A percentile compares a stretch with the other conserved stretches of the same genome.
These are phyloP conservation scores for Dryoscopus gambensis DNA, from an alignment of 2,113 vertebrate species.

Conservation along the genomic window DNA sequence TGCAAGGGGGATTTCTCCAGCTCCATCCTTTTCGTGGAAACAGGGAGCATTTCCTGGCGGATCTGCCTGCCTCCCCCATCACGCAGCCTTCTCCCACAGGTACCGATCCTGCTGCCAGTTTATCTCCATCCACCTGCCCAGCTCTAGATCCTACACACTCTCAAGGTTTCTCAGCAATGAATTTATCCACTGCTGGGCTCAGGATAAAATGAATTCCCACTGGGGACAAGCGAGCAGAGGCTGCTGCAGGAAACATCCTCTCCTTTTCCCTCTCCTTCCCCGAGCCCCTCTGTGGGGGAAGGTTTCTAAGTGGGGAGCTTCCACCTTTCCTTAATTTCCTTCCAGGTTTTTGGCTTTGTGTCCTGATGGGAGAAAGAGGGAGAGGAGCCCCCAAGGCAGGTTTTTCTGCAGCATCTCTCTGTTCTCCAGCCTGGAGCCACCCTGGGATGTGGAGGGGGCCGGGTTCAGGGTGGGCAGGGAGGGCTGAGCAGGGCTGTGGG, in stretches of 20 bases:
- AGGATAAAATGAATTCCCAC: background rate
- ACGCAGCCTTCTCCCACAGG: background rate
- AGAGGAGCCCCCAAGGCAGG: background rate
- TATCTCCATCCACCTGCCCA: background rate
- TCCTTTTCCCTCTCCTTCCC: background rate
- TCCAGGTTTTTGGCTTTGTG: background rate
- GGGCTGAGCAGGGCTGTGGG: background rate
- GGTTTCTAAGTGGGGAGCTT: background rate
- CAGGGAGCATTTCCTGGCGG: accelerated
- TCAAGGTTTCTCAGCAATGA: background rate
- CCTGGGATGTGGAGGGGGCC: background rate
- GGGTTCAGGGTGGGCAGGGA: background rate
- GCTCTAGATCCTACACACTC: background rate
- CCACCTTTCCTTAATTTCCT: background rate
- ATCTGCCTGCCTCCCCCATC: background rate
- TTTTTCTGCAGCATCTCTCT: background rate
- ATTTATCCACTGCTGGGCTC: background rate
- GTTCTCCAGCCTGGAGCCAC: background rate
- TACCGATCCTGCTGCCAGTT: background rate
- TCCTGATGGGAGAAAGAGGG: background rate
- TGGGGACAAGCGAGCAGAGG: background rate
- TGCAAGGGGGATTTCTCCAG: background rate
- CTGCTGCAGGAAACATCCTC: background rate
- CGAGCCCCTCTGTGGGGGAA: background rate
- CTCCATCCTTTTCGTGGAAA: background rate